Evolutionary conservation across 1,140 invertebrate species (phyloP).

Genomic region (Drosophila sucinea): DNA sequence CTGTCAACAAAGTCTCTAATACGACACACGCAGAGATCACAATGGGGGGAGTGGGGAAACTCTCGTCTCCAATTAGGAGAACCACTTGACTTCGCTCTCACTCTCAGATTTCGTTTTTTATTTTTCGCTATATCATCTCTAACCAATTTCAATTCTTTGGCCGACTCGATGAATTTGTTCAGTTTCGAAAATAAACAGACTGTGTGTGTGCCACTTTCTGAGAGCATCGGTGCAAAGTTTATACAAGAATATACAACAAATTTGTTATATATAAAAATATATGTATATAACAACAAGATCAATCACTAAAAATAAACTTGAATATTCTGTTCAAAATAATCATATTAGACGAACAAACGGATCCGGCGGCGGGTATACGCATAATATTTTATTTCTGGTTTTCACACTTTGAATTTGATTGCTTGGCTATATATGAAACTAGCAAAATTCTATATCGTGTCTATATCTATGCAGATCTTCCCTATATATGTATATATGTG

Average conservation of each 20-base stretch:
- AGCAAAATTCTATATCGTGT: conserved; percentile 45
- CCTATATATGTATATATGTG: not conserved
- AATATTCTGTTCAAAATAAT: conserved; percentile 29
- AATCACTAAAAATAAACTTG: conserved; percentile 80
- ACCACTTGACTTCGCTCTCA: not conserved
- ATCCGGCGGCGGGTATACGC: conserved; percentile 14
- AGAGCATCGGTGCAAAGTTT: conserved; percentile 63
- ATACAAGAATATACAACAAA: conserved; percentile 61
- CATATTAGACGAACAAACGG: conserved; percentile 13
- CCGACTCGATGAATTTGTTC: conserved; percentile 62
- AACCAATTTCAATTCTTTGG: conserved; percentile 51
- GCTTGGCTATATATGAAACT: conserved; percentile 36
- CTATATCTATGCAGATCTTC: conserved; percentile 14
- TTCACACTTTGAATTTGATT: conserved; percentile 45
- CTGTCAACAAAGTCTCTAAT: not conserved
- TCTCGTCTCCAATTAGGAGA: conserved; percentile 1
- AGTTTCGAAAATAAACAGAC: conserved; percentile 80
- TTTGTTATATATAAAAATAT: conserved; percentile 26
- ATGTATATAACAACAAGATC: conserved; percentile 61
- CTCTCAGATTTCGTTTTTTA: conserved; percentile 15
- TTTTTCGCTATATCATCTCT: conserved; percentile 15
- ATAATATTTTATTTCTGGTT: conserved; percentile 57
- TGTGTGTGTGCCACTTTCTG: conserved; percentile 75
- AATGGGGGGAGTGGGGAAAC: not conserved
- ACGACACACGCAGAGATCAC: not conserved